phyloP scores from a whole-genome alignment of 1,140 invertebrate genomes.

The Rhopalosiphum maidis region DNA sequence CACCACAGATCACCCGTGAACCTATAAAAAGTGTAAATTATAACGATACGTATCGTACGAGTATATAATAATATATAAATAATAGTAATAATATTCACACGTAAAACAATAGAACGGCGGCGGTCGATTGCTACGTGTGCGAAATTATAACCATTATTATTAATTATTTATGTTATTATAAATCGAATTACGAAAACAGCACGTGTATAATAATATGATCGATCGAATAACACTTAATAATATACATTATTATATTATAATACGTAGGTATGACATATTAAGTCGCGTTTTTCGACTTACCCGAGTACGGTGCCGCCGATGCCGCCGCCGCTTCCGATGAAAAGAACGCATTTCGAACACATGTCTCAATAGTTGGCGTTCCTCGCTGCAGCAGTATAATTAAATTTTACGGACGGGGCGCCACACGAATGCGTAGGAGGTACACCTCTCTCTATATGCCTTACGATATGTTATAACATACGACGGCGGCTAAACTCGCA shows the following conservation, averaged over 20 bases:
- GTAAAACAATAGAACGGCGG: neutral
- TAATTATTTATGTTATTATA: neutral
- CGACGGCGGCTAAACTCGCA: neutral
- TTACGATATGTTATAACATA: neutral
- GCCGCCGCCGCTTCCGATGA: neutral
- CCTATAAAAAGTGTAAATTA: neutral
- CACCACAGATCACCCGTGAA: neutral
- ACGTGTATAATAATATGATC: neutral
- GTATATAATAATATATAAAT: neutral
- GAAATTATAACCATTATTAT: neutral
- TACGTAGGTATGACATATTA: neutral
- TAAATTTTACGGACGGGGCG: neutral
- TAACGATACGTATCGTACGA: neutral
- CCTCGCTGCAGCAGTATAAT: neutral
- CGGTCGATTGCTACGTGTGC: neutral
- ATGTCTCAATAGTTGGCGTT: neutral
- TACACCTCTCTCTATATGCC: neutral
- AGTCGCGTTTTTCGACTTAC: neutral
- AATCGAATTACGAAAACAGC: neutral
- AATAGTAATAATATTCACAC: neutral
- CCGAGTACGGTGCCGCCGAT: neutral
- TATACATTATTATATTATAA: neutral
- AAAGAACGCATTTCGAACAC: conserved; percentile 36
- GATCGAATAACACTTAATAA: neutral
- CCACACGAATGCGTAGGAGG: neutral